These are phyloP conservation scores for Stegodyphus mimosarum DNA, from an alignment of 1,140 invertebrate species.

Conservation along the genomic window DNA sequence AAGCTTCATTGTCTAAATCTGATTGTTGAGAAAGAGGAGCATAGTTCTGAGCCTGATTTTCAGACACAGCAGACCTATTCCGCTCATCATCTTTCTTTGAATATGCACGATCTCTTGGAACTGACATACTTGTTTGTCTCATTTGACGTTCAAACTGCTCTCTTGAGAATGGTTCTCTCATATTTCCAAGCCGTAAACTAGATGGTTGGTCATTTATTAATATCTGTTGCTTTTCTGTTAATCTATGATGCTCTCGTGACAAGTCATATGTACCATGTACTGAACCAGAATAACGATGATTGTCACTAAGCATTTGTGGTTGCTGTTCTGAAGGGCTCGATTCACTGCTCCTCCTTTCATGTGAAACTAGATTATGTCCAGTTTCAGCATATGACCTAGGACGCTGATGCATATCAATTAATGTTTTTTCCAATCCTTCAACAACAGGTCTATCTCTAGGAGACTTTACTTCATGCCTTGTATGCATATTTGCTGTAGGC, in stretches of 20 bases:
- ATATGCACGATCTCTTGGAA: slow-evolving; percentile 4
- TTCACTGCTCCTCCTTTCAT: slow-evolving; percentile 38
- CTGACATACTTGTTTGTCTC: slow-evolving; percentile 31
- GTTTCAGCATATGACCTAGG: slow-evolving; percentile 51
- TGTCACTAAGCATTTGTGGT: background rate
- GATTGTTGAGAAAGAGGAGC: slow-evolving; percentile 35
- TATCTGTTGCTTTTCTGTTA: slow-evolving; percentile 34
- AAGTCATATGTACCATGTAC: slow-evolving; percentile 28
- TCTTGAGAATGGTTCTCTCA: slow-evolving; percentile 63
- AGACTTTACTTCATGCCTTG: slow-evolving; percentile 36
- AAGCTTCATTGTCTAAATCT: slow-evolving; percentile 64
- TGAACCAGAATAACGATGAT: slow-evolving; percentile 6
- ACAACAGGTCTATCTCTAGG: slow-evolving; percentile 50
- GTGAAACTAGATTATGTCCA: slow-evolving; percentile 14
- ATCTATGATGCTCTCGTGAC: slow-evolving; percentile 26
- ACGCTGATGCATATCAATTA: slow-evolving; percentile 63
- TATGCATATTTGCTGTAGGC: slow-evolving; percentile 20
- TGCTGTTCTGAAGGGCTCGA: slow-evolving; percentile 4
- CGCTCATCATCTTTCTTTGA: slow-evolving; percentile 45
- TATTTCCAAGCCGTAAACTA: slow-evolving; percentile 51
- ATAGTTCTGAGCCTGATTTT: slow-evolving; percentile 44
- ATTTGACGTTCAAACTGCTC: slow-evolving; percentile 65
- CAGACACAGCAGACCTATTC: background rate
- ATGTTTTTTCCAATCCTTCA: slow-evolving; percentile 64
- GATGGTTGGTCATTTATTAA: slow-evolving; percentile 41